Evolutionary conservation across 53 echinoderm and acorn worm species (phyloP), one percentile per base, ranked within the genome.

Genomic region (Echinometra lucunter): DNA sequence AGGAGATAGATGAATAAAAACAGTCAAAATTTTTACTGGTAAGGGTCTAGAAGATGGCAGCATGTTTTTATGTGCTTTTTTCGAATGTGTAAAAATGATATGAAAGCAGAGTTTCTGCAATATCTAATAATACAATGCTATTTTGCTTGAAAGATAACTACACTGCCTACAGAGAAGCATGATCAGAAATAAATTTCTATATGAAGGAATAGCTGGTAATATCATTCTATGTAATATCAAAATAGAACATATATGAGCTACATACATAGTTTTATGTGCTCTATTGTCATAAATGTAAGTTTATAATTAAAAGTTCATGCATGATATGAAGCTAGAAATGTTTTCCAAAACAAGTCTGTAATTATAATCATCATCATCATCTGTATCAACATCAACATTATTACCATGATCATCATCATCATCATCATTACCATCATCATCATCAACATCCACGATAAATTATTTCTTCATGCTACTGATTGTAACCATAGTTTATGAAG

Each of bases 331-430:
- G 53, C 13, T 53, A 11, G 2, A 53, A 4, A 53, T 53, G 53
- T 53, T 53, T 2, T 53, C 8, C 9, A 13, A 53, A 53, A 13
- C 13, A 53, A 53, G 53, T 2, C 53, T 53, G 53, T 53, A 9
- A 53, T 13, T 2, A 53, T 53, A 53, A 53, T 53, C 53, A 53
- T 13, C 53, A 53, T 4, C 53, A 40, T 90, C 66, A 60, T 88
- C 88, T 27, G 28, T 49, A 49, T 27, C 88, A 23, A 47, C 88
- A 49, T 55, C 32, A 49, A 57, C 23, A 55, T 56, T 1, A 88
- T 88, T 57, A 88, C n/a, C 56, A 55, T 55, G 57, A 88, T 27
- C 57, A 6, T 88, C 88, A 88, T 89, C 9, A 89, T 57, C 89
- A 89, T 49, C 58, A 58, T 4, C 89, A 58, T 57, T 58, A 89